A percentile compares a stretch with the other conserved stretches of the same genome.
phyloP scores from a whole-genome alignment of 2,797 vertebrate species.

The Phalloptychus januarius region DNA sequence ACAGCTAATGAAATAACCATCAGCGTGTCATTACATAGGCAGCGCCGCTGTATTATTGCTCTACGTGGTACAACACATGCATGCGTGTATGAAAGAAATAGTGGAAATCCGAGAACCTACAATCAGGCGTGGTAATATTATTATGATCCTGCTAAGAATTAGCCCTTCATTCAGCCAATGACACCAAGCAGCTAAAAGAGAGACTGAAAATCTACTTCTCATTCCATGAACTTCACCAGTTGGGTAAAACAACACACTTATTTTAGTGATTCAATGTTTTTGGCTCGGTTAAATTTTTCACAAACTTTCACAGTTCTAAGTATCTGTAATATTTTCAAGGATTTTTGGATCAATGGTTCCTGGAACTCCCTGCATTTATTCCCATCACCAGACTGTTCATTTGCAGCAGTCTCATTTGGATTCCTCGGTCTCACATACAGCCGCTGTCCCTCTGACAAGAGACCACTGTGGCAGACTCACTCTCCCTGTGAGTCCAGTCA shows the following conservation, averaged over 20 bases:
- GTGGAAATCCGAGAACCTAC: constrained; percentile 38
- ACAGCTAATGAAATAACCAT: constrained; percentile 86
- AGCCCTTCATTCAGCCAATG: constrained; percentile 71
- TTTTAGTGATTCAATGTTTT: not conserved
- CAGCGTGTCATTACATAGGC: constrained; percentile 79
- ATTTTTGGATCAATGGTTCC: constrained; percentile 31
- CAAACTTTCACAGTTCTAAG: constrained; percentile 19
- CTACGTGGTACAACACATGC: constrained; percentile 56
- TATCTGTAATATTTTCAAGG: constrained; percentile 9
- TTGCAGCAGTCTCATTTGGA: constrained; percentile 61
- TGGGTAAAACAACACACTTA: not conserved
- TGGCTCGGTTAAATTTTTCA: constrained; percentile 8
- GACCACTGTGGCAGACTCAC: constrained; percentile 62
- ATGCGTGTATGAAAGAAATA: constrained; percentile 18
- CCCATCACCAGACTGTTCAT: constrained; percentile 54
- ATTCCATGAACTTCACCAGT: not conserved
- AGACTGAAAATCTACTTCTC: not conserved
- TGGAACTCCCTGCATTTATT: constrained; percentile 50
- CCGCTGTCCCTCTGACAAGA: constrained; percentile 66
- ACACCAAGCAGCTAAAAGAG: constrained; percentile 46
- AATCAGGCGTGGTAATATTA: constrained; percentile 28
- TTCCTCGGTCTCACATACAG: constrained; percentile 44
- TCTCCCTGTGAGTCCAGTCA: constrained; percentile 71
- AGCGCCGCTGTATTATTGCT: constrained; percentile 66
- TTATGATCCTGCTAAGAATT: constrained; percentile 44